Evolutionary conservation across 2,888 invertebrate species (phyloP), one percentile per base, ranked within the genome.

Genomic region (Itoplectis maculator): DNA sequence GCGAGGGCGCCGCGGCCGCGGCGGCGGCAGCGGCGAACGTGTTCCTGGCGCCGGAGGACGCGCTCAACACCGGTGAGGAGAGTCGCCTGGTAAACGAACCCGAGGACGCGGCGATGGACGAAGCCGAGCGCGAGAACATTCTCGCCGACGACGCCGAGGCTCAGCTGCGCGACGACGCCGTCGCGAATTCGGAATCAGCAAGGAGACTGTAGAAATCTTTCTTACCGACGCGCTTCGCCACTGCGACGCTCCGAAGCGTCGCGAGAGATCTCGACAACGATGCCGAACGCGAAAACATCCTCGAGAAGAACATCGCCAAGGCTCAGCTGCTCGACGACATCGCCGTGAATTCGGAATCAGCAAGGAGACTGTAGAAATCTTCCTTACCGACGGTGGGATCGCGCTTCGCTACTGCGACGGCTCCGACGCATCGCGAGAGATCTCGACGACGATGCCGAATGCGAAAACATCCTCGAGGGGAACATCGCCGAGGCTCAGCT

Each of bases 1-100:
- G 92, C 74, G 84, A 87, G 13, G 87, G 85, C 9, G 83, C 83
- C 7, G 85, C 78, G n/a, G n/a, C n/a, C n/a, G n/a, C n/a, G n/a
- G n/a, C n/a, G n/a, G n/a, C n/a, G n/a, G n/a, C n/a, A n/a, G n/a
- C n/a, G n/a, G n/a, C n/a, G 7, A 90, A 87, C 69, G 87, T 92
- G 20, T 92, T 92, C 82, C 87, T 92, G 3, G 92, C 93, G 0
- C 92, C 92, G 1, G 92, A 92, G 56, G 92, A 92, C 77, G 92
- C 92, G 0, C 70, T 72, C 4, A 89, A 84, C 47, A 92, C 93
- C 15, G 91, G 90, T 0, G 92, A 92, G 56, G 89, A 92, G 80
- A 92, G 90, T 63, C 82, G 88, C 6, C 81, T 92, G 49, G 91
- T 92, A 2, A 92, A 92, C 83, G 91, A 92, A 8, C 72, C 83